Evolutionary conservation across 2,113 vertebrate species (phyloP).

Genomic region (Gadus chalcogrammus): DNA sequence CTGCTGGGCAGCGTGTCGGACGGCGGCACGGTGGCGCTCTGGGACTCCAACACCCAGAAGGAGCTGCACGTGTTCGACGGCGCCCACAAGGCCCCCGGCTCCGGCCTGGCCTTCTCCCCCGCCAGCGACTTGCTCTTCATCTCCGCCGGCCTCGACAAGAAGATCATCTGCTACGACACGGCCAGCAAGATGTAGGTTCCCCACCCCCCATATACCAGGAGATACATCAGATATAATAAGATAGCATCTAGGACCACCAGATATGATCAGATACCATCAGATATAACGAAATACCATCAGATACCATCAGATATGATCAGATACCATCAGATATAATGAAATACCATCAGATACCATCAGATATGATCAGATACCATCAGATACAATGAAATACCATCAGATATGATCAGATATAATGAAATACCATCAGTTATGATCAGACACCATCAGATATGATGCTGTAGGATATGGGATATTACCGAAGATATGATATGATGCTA

Average conservation of each 20-base stretch:
- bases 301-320: no score
- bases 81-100: slow-evolving; percentile 90
- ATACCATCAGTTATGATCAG: no score
- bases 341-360: no score
- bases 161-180: slow-evolving; percentile 93
- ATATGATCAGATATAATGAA: no score
- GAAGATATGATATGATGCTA: no score
- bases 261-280: no score
- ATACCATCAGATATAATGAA: no score
- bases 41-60: slow-evolving; percentile 91
- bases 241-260: not conserved
- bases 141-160: slow-evolving; percentile 95
- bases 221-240: no score
- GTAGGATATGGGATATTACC: no score
- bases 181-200: slow-evolving; percentile 89
- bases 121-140: slow-evolving; percentile 89
- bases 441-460: no score
- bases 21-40: slow-evolving; percentile 87
- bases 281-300: no score
- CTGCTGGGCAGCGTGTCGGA: slow-evolving; percentile 90
- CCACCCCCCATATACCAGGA: not conserved
- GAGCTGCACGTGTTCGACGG: slow-evolving; percentile 83
- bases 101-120: slow-evolving; percentile 91
- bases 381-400: not conserved
- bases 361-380: no score